Evolutionary conservation across 2,113 vertebrate genomes (phyloP).

Genomic region (Mugil cephalus): DNA sequence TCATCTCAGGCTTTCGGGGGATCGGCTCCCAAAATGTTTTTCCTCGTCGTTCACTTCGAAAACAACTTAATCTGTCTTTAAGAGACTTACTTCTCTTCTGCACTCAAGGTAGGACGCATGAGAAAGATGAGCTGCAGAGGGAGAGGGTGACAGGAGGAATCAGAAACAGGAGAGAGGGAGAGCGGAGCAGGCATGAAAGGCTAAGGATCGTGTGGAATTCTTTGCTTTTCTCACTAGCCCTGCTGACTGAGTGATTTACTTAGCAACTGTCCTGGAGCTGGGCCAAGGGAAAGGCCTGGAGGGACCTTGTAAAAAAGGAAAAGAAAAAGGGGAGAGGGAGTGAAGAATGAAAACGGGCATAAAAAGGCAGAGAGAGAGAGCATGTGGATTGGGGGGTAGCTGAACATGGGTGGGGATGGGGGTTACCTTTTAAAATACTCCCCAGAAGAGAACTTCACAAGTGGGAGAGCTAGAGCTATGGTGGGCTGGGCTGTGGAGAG

Average conservation of each 20-base stretch:
- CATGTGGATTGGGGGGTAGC: constrained; percentile 8
- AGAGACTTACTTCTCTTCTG: constrained; percentile 1
- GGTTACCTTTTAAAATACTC: constrained; percentile 73
- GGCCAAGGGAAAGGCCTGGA: constrained; percentile 75
- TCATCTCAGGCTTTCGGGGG: constrained; percentile 33
- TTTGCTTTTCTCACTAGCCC: constrained; percentile 70
- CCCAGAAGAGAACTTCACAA: constrained; percentile 69
- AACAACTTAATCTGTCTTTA: constrained; percentile 2
- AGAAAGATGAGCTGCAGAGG: constrained; percentile 33
- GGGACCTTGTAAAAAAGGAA: constrained; percentile 62
- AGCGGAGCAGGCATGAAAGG: constrained; percentile 63
- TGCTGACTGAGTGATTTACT: constrained; percentile 82
- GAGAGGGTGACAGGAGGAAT: constrained; percentile 8
- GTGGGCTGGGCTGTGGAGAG: constrained; percentile 62
- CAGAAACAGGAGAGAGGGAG: constrained; percentile 25
- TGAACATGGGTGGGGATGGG: constrained; percentile 59
- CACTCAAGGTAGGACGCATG: constrained; percentile 6
- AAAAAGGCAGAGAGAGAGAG: constrained; percentile 33
- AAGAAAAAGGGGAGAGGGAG: constrained; percentile 31
- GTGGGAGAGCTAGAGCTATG: constrained; percentile 51
- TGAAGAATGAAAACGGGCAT: constrained; percentile 63
- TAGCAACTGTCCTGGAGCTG: constrained; percentile 81
- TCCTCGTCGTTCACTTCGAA: constrained; percentile 13
- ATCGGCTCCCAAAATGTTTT: constrained; percentile 47
- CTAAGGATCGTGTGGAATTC: constrained; percentile 79